Evolutionary conservation across 1,140 invertebrate genomes (phyloP), one percentile per base, ranked within the genome.

Genomic region (Gonioctena quinquepunctata): DNA sequence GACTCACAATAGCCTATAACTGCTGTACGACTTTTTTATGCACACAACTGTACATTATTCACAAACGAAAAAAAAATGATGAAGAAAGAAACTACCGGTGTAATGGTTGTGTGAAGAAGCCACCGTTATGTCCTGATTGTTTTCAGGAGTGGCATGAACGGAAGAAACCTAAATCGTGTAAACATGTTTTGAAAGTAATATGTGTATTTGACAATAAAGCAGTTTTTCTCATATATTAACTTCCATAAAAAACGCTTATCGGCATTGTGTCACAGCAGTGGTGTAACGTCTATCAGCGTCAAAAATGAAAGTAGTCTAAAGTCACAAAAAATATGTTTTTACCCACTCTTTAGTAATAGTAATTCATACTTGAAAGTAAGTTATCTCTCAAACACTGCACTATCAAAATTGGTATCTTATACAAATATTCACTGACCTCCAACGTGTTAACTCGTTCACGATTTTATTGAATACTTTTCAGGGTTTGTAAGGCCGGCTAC

Each of bases 41-140:
- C n/a, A n/a, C n/a, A n/a, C n/a, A n/a, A n/a, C n/a, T n/a, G n/a
- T n/a, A 54, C 11, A 33, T 33, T 33, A 33, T 33, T 7, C 8
- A 11, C 8, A 0, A 33, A 13, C n/a, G n/a, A 42, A 33, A 33
- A 33, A 33, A 33, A 33, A 11, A 0, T 13, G 28, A 33, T 42
- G 13, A 33, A 13, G 28, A 33, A 13, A 33, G 8, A 13, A 33
- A 13, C 8, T 33, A 13, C 28, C 28, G 8, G 8, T 33, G 28
- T 33, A 33, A 33, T n/a, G 50, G 50, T 54, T 21, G 50, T 54
- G 2, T 54, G 11, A 16, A 54, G 50, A 22, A 54, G 4, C 50
- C 50, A 54, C 50, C 50, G 18, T 54, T 54, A 54, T 54, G 50
- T 54, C 50, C 50, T 19, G 50, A 54, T 19, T 54, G 50, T 19